Evolutionary conservation across 2,888 invertebrate genomes (phyloP).

Genomic region (Cheilosia impressa): DNA sequence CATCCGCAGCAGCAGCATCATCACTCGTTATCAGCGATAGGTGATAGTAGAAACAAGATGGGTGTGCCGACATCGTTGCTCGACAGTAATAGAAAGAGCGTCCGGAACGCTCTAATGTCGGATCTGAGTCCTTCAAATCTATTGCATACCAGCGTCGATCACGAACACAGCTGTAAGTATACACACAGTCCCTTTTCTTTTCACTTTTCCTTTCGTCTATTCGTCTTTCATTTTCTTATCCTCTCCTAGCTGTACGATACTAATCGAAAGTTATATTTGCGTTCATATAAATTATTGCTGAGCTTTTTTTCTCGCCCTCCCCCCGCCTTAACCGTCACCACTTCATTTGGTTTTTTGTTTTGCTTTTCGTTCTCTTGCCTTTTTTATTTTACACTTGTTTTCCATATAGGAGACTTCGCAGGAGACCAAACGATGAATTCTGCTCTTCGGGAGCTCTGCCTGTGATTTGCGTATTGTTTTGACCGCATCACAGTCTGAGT

Average conservation of each 20-base stretch:
- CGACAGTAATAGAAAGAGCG: conserved; percentile 73
- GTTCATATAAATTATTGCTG: conserved; percentile 10
- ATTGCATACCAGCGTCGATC: conserved; percentile 56
- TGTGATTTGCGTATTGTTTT: conserved; percentile 89
- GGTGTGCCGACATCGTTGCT: conserved; percentile 49
- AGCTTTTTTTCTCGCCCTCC: conserved; percentile 5
- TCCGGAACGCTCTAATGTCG: conserved; percentile 88
- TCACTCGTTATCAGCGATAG: conserved; percentile 53
- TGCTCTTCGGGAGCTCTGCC: conserved; percentile 88
- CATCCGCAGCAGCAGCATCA: conserved; percentile 56
- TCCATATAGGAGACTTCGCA: neutral
- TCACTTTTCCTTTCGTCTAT: neutral
- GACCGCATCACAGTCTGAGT: conserved; percentile 97
- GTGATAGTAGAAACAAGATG: conserved; percentile 68
- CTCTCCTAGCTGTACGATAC: neutral
- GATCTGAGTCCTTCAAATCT: conserved; percentile 85
- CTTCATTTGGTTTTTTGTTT: conserved; percentile 9
- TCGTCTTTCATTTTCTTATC: neutral
- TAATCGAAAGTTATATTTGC: neutral
- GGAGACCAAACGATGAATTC: conserved; percentile 73
- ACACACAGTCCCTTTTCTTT: neutral
- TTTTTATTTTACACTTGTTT: conserved; percentile 22
- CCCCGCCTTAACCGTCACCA: neutral
- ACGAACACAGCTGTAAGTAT: conserved; percentile 79
- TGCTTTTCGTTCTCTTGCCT: conserved; percentile 6